Conservation (phyloP, 2,113 vertebrate genomes). For the Prionailurus viverrinus region DNA sequence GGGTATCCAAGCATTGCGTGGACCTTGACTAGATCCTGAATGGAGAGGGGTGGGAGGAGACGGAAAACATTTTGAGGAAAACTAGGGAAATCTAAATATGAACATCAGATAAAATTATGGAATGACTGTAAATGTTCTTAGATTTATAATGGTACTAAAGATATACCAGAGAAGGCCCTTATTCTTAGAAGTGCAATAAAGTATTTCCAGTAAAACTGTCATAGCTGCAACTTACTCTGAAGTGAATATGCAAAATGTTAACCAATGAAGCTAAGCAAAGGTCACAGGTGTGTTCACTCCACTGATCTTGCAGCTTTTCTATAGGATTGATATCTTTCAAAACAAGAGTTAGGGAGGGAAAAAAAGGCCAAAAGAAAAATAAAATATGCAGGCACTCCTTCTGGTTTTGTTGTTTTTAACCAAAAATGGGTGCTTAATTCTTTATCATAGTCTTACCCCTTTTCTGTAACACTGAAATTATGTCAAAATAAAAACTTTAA, state of each 20-base stretch:
- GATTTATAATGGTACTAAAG: neutral
- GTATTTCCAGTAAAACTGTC: neutral
- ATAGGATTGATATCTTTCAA: neutral
- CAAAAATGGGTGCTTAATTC: neutral
- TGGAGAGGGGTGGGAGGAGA: neutral
- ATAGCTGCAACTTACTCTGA: neutral
- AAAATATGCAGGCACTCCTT: neutral
- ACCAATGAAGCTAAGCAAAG: neutral
- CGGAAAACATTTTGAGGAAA: neutral
- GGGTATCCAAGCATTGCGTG: neutral
- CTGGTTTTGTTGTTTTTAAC: neutral
- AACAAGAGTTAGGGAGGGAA: neutral
- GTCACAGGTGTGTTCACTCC: neutral
- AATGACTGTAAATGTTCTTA: slow-evolving; percentile 9
- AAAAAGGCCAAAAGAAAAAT: slow-evolving; percentile 26
- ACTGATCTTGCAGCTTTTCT: neutral
- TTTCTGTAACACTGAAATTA: neutral
- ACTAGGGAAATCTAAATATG: neutral
- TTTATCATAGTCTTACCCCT: neutral
- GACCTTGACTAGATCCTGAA: neutral
- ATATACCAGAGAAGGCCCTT: neutral
- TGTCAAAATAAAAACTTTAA: neutral
- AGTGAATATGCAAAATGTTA: neutral
- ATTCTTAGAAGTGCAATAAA: neutral
- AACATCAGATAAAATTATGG: neutral